Base-by-base conservation (phyloP, 2,113 vertebrate species). In the Axis porcinus region DNA sequence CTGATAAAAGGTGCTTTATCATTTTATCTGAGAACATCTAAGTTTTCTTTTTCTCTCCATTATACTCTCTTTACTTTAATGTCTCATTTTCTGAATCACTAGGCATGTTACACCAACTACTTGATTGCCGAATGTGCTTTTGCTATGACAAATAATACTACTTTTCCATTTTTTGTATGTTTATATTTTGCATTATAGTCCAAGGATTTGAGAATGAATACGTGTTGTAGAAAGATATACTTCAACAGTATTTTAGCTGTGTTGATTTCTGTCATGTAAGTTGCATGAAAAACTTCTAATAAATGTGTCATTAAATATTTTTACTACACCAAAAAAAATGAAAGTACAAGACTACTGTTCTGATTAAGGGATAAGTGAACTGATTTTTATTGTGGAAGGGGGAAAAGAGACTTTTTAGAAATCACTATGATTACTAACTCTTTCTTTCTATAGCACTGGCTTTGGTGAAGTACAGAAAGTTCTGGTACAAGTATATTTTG, bases 221-320 rank as follows among this genome's bases (percentile, higher is more conserved):
- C 6, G 14, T 67, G 27, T n/a, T 89, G 23, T 86, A 86, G 6
- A 89, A 94, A 97, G n/a, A 91, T 7, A 3, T 96, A 17, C 15
- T 88, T 47, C 2, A 90, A 88, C 28, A 62, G 47, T 55, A 84
- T 81, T 90, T 95, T 88, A 94, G 3, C 30, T 94, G 33, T 86
- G 2, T 89, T 89, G 40, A 83, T 92, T 96, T 93, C 28, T 94
- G 36, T 50, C 40, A 79, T 50, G 27, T 94, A 54, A 97, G 52
- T 96, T 92, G 7, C 30, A 91, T 89, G 57, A 95, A 7, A 70
- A 93, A 94, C 15, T 6, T 82, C 28, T 76, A 95, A 78, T 67
- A 76, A 67, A 87, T 36, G 21, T 74, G 43, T n/a, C 62, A 94
- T 87, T 86, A 96, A 97, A 57, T 30, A 92, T 55, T 95, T 97